A percentile compares a stretch with the other conserved stretches of the same genome.
Evolutionary conservation across 2,113 vertebrate genomes (phyloP).

Genomic region (Motacilla alba): DNA sequence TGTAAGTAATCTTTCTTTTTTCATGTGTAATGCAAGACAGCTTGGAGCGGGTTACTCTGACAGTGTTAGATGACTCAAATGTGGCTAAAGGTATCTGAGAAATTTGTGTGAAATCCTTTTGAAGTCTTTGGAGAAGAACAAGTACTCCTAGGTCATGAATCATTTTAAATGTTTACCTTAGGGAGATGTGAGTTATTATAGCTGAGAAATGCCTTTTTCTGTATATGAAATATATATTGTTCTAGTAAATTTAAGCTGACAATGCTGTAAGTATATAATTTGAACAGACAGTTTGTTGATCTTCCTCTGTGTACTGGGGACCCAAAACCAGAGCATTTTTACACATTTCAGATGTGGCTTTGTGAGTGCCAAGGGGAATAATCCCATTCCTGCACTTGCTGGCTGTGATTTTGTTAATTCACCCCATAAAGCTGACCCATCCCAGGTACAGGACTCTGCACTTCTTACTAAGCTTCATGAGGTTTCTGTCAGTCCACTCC

Average conservation of each 20-base stretch:
- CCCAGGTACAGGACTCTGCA: neutral
- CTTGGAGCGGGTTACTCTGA: neutral
- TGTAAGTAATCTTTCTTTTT: neutral
- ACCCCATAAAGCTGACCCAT: neutral
- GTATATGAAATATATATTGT: neutral
- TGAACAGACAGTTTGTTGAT: neutral
- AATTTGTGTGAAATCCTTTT: neutral
- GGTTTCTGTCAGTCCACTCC: neutral
- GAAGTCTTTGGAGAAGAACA: neutral
- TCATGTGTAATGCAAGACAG: neutral
- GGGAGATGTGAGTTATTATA: neutral
- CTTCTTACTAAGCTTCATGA: neutral
- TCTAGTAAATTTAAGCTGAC: neutral
- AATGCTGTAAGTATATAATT: neutral
- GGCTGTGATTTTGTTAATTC: neutral
- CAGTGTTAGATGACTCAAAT: neutral
- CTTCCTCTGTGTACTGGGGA: neutral
- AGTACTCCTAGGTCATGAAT: neutral
- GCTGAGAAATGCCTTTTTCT: neutral
- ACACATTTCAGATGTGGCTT: neutral
- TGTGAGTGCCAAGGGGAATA: neutral
- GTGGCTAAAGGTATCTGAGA: neutral
- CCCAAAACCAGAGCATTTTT: neutral
- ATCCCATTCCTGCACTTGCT: neutral
- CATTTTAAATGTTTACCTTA: neutral